Percentiles rank a stretch among this genome's conserved stretches.
These are phyloP conservation scores for Muraenolepis orangiensis DNA, from an alignment of 2,797 vertebrate species.

Conservation along the genomic window DNA sequence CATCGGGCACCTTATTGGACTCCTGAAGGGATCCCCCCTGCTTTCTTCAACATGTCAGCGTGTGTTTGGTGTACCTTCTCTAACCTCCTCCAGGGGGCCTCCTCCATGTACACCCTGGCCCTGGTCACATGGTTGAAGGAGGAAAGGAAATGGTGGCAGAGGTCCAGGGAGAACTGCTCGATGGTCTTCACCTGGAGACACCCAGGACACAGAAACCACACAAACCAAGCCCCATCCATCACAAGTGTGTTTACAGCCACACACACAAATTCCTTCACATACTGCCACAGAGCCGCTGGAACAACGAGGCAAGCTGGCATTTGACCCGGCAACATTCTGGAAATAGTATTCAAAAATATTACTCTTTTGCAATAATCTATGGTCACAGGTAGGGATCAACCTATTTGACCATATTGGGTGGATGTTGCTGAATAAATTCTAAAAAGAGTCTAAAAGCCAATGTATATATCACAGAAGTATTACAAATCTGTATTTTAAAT, in stretches of 20 bases:
- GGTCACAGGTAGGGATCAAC: too few relatives aligned
- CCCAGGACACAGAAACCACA: constrained; percentile 13
- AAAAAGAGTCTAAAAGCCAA: too few relatives aligned
- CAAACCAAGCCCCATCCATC: constrained; percentile 14
- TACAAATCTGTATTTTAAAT: too few relatives aligned
- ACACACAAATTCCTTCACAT: neutral
- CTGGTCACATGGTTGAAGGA: constrained; percentile 84
- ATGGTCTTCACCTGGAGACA: constrained; percentile 80
- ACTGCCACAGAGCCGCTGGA: too few relatives aligned
- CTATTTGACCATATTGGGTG: too few relatives aligned
- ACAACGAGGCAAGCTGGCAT: too few relatives aligned
- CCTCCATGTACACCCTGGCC: constrained; percentile 80
- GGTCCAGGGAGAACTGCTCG: constrained; percentile 86
- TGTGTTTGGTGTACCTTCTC: constrained; percentile 77
- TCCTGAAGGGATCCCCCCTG: neutral
- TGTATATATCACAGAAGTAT: too few relatives aligned
- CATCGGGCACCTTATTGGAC: neutral
- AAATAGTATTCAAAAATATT: too few relatives aligned
- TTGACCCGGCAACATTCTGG: too few relatives aligned
- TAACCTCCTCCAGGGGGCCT: constrained; percentile 88
- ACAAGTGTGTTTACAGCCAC: neutral
- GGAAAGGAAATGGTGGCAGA: constrained; percentile 89
- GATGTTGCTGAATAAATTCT: too few relatives aligned
- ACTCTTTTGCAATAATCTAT: too few relatives aligned
- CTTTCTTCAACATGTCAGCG: neutral